Evolutionary conservation across 2,797 vertebrate genomes (phyloP), one percentile per base, ranked within the genome.

Genomic region (Myotis myotis): DNA sequence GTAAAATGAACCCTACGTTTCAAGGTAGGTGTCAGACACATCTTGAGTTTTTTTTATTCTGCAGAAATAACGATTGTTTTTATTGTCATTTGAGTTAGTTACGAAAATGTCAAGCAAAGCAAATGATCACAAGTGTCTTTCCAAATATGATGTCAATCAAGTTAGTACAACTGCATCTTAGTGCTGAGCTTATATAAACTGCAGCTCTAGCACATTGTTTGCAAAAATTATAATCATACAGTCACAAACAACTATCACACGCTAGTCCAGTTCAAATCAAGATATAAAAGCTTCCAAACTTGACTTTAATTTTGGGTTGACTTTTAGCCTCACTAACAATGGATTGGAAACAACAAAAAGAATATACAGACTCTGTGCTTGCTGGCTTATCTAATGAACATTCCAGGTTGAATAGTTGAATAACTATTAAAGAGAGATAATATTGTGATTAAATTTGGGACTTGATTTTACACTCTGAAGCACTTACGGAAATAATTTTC

Each of bases 401-500:
- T 96, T 96, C 93, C 94, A 94, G 80, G 33, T 79, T 74, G 82
- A 70, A 66, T 30, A 93, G 76, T 3, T 95, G 89, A 95, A 86
- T 72, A 95, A 68, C 92, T 85, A 92, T 90, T 94, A 93, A 87
- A 62, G 84, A 91, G 79, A 97, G 76, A 96, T 93, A 90, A 96
- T 64, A 88, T 86, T 86, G 60, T 96, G 64, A 95, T 94, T 94
- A 94, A 93, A 86, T 82, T 96, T 94, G 90, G 60, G 44, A 71
- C 93, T 93, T 95, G 57, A 96, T 79, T 96, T 96, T 95, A 92
- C 30, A 83, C 81, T 96, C 33, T 95, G 28, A 87, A 94, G 85
- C 90, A 92, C 44, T 93, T 96, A 81, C 95, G 86, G 93, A 92
- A 95, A 90, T 97, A 94, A 96, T 96, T 95, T 97, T 95, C 93